Conservation (phyloP, 2,797 vertebrate genomes). For the Hafferia zeledoni region DNA sequence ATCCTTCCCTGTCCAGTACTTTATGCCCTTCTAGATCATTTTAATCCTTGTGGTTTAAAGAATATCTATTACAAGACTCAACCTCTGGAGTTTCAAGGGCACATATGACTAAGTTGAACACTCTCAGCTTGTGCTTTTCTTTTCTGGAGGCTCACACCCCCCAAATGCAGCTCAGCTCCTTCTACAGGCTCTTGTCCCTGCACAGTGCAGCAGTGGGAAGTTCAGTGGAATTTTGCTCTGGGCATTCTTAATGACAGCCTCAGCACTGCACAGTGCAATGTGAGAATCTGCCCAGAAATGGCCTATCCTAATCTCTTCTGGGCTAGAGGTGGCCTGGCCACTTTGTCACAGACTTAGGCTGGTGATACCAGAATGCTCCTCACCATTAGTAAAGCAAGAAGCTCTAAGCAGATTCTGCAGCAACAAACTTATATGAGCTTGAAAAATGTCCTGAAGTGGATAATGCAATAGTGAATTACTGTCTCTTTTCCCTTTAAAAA, state of each 20-base stretch:
- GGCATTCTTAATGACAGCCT: neutral
- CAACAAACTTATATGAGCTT: neutral
- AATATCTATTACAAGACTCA: neutral
- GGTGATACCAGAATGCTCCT: neutral
- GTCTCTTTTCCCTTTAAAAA: neutral
- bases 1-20: neutral
- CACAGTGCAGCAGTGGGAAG: neutral
- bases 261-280: neutral
- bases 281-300: neutral
- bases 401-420: neutral
- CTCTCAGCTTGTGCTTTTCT: neutral
- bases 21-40: neutral
- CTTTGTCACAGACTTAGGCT: neutral
- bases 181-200: neutral
- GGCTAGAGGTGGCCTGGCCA: rapidly evolving
- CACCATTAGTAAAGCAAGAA: neutral
- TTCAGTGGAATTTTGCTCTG: neutral
- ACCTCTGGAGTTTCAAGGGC: neutral
- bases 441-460: neutral
- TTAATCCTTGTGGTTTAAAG: neutral
- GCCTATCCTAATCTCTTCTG: neutral
- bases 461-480: neutral
- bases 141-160: neutral
- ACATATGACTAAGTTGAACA: neutral
- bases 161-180: neutral